Base-by-base conservation (phyloP, 1,140 invertebrate genomes). In the Probaryconus sp. region DNA sequence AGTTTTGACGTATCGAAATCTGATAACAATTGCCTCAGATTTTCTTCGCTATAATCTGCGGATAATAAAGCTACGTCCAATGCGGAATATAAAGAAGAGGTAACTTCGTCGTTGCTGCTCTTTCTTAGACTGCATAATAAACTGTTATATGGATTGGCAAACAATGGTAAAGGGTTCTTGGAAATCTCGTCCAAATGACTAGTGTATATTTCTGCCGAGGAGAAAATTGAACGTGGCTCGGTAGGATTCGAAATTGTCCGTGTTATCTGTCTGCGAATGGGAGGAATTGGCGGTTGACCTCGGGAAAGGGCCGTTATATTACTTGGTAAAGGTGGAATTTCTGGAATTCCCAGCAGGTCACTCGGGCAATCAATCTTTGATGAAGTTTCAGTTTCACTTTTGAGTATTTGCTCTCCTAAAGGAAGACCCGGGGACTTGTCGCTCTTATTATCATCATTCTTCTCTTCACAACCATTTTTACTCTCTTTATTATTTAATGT, bases 1-100 rank as follows among this genome's bases (percentile, higher is more conserved):
- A 77, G 26, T 7, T 77, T 47, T 5, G 67, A 71, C 45, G 75
- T 33, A 20, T 81, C 74, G 21, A 72, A 77, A 10, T 18, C 53
- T 2, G 45, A 48, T 7, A 76, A 26, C 5, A 76, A 28, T 16
- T 48, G 65, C 16, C 55, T 31, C 0, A 82, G 70, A 17, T 72
- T 71, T 14, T 81, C 53, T 21, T 67, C 56, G 2, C 48, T 70
- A 1, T 55, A 75, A 5, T 76, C 24, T 1, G 67, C n/a, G n/a
- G n/a, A n/a, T n/a, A n/a, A n/a, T n/a, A n/a, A n/a, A n/a, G n/a
- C n/a, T n/a, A n/a, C n/a, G n/a, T n/a, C n/a, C n/a, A n/a, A 11
- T 18, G 40, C 5, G 58, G 47, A 51, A 68, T 65, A 61, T 47
- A n/a, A n/a, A n/a, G n/a, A n/a, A n/a, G n/a, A n/a, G n/a, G n/a